A percentile compares a stretch with the other conserved stretches of the same genome.
Conservation (phyloP, 2,888 invertebrate genomes). For the Podabrus alpinus region DNA sequence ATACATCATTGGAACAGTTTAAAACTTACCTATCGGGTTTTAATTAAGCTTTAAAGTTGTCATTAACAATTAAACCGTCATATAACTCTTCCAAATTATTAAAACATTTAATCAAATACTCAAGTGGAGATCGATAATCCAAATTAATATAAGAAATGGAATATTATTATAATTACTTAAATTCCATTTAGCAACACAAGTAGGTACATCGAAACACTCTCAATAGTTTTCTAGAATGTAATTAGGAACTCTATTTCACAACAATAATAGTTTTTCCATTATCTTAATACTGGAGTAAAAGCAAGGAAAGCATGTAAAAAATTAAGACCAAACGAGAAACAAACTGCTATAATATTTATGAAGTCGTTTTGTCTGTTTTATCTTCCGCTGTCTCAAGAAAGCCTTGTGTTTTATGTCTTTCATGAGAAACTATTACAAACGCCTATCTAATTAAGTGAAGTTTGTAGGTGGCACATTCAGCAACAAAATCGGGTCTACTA, state of each 20-base stretch:
- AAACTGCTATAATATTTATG: conserved; percentile 2
- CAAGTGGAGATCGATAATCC: neutral
- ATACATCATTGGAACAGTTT: conserved; percentile 22
- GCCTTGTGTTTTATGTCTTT: neutral
- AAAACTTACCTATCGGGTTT: conserved; percentile 22
- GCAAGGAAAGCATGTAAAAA: neutral
- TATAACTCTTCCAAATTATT: neutral
- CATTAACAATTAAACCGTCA: neutral
- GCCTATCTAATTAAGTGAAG: conserved; percentile 8
- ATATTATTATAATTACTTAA: no score
- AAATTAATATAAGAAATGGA: neutral
- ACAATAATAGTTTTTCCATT: neutral
- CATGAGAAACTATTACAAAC: conserved; percentile 12
- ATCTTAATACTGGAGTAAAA: neutral
- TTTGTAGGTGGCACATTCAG: conserved; percentile 13
- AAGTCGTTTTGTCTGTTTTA: conserved; percentile 5
- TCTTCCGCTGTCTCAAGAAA: neutral
- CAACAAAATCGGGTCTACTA: conserved; percentile 8
- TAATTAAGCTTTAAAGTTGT: conserved; percentile 16
- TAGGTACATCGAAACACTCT: neutral
- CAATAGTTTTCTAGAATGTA: neutral
- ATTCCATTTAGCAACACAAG: no score
- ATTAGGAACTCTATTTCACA: neutral
- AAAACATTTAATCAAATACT: neutral
- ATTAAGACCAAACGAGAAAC: conserved; percentile 1